Base-by-base conservation (phyloP, 2,888 invertebrate species). In the Agapostemon virescens region DNA sequence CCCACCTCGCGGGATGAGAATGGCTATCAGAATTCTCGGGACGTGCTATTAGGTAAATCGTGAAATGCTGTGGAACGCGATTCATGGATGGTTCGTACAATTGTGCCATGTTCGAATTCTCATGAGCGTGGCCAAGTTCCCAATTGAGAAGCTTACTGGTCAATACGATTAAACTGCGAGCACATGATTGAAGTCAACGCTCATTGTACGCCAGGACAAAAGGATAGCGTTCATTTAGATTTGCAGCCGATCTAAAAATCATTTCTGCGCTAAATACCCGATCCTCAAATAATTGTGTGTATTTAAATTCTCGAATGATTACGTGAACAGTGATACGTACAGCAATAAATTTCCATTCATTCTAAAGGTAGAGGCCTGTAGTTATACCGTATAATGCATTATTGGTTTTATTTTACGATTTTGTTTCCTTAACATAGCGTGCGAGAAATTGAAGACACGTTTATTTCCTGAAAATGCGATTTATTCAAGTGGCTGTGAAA, bases 1-100 rank as follows among this genome's bases (percentile, higher is more conserved):
- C 70, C 36, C 74, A 55, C 73, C 74, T 67, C 72, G 77, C 66
- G 72, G 63, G 78, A 87, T 86, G 84, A 88, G 88, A 88, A 85
- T 82, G 82, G 84, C 84, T 88, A 89, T 89, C 87, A 86, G 83
- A 87, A 89, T 89, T 89, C 89, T 77, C 82, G 82, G 84, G 87
- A 87, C 89, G 88, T 89, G 84, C 83, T 82, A 87, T 89, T 89
- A 89, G 86, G 89, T 89, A 89, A 89, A 89, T 89, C 86, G 86
- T 87, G 88, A 88, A 89, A 89, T 86, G 83, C 79, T 84, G 79
- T 78, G 83, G 85, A 87, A 87, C 82, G 81, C 80, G 70, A 76
- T 73, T 75, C 74, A 71, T 70, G 67, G 81, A 69, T 64, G 67
- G 69, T 36, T 80, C 80, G 78, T 77, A 82, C 64, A 88, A 81